These are phyloP conservation scores for Poicephalus gulielmi DNA, from an alignment of 2,113 vertebrate species.

Conservation along the genomic window DNA sequence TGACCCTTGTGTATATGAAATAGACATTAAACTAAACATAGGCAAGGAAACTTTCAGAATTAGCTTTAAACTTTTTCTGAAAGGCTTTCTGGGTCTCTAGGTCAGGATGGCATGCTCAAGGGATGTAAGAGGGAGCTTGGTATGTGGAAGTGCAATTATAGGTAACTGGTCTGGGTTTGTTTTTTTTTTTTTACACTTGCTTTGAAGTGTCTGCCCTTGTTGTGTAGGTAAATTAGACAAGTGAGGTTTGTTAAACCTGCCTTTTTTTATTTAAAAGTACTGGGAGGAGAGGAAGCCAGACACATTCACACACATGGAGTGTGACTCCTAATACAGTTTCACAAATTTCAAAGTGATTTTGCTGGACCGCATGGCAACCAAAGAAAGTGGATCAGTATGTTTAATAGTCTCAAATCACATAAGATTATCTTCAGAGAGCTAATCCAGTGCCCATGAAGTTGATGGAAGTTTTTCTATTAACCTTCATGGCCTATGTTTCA, in stretches of 20 bases:
- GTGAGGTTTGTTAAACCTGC: background rate
- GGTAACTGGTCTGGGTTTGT: fast-evolving
- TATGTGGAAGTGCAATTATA: background rate
- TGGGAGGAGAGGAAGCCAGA: background rate
- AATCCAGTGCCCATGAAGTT: background rate
- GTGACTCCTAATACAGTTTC: background rate
- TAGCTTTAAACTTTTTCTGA: background rate
- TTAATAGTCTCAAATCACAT: background rate
- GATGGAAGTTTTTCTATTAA: background rate
- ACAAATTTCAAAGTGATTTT: background rate
- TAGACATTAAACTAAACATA: background rate
- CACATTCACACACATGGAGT: background rate
- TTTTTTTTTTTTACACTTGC: background rate
- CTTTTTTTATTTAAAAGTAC: background rate
- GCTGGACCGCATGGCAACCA: background rate
- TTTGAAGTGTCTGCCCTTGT: background rate
- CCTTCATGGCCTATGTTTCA: background rate
- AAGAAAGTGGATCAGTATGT: background rate
- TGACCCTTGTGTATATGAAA: background rate
- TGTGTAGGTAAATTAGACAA: background rate
- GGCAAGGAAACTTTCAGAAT: background rate
- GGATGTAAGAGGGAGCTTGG: fast-evolving
- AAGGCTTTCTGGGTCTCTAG: background rate
- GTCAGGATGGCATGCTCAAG: background rate
- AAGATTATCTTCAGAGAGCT: background rate